Evolutionary conservation across 1,140 invertebrate genomes (phyloP).

Genomic region (Euwallacea fornicatus): DNA sequence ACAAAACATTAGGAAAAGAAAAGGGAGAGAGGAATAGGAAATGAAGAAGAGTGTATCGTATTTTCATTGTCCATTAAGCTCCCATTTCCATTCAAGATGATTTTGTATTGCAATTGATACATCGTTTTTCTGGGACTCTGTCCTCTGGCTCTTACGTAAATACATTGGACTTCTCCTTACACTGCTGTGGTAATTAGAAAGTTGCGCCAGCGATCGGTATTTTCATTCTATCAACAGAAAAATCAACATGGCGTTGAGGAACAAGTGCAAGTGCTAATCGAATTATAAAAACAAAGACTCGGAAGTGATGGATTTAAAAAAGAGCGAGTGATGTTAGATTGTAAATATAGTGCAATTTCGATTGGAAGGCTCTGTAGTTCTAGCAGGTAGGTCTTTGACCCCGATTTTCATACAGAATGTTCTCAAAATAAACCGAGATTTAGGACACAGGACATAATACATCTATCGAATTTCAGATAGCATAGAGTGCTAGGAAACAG

Average conservation of each 20-base stretch:
- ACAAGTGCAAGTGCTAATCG: constrained; percentile 34
- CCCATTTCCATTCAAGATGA: too few species aligned
- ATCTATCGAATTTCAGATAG: constrained; percentile 31
- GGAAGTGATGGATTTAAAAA: constrained; percentile 34
- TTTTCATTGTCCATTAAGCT: too few species aligned
- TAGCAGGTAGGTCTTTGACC: constrained; percentile 36
- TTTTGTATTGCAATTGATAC: too few species aligned
- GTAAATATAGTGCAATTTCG: constrained; percentile 34
- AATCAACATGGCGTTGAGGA: constrained; percentile 43
- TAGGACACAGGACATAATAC: background rate
- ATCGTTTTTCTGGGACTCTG: too few species aligned
- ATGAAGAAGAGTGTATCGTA: too few species aligned
- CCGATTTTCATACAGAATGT: constrained; percentile 22
- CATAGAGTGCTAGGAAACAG: constrained; percentile 30
- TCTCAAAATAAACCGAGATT: background rate
- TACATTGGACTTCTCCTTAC: background rate
- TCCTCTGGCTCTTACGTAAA: constrained; percentile 1
- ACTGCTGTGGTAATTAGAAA: constrained; percentile 37
- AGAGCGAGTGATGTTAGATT: constrained; percentile 38
- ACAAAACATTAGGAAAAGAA: too few species aligned
- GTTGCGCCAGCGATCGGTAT: constrained; percentile 40
- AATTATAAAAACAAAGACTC: constrained; percentile 28
- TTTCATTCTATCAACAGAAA: constrained; percentile 17
- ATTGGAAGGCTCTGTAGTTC: constrained; percentile 9
- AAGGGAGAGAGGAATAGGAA: too few species aligned